phyloP scores from a whole-genome alignment of 2,797 vertebrate genomes.

The Coccyzus lansbergi region DNA sequence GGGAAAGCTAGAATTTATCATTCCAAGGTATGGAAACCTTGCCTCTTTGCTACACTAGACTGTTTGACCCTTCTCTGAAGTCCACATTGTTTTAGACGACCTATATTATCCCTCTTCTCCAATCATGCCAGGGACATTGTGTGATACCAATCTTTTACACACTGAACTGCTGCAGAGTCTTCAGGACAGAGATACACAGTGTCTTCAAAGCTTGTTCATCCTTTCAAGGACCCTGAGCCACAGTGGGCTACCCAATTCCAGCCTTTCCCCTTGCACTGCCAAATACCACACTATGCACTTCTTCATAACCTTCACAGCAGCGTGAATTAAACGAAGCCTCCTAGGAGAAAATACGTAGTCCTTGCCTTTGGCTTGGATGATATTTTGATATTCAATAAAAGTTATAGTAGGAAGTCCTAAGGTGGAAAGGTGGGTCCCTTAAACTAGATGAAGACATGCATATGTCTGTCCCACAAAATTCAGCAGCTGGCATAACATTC shows the following conservation, averaged over 20 bases:
- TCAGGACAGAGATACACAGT: neutral
- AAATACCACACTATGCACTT: neutral
- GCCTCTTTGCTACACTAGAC: neutral
- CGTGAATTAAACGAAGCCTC: neutral
- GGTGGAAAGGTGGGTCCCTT: neutral
- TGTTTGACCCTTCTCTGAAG: neutral
- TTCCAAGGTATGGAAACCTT: slow-evolving; percentile 19
- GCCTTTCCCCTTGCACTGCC: neutral
- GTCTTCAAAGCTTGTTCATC: neutral
- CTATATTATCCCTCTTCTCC: neutral
- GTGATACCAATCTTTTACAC: neutral
- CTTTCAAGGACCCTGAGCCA: neutral
- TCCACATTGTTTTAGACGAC: neutral
- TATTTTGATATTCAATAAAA: neutral
- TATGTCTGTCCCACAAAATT: neutral
- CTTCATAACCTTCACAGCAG: neutral
- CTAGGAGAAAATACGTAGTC: fast-evolving
- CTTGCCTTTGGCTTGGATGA: neutral
- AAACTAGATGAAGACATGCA: neutral
- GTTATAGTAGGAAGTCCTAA: neutral
- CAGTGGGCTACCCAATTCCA: neutral
- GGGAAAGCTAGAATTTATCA: slow-evolving; percentile 1
- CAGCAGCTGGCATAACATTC: neutral
- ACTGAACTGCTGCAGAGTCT: neutral
- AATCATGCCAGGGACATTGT: neutral